These are phyloP conservation scores for Acheta domesticus DNA, from an alignment of 2,888 invertebrate species.

Conservation along the genomic window DNA sequence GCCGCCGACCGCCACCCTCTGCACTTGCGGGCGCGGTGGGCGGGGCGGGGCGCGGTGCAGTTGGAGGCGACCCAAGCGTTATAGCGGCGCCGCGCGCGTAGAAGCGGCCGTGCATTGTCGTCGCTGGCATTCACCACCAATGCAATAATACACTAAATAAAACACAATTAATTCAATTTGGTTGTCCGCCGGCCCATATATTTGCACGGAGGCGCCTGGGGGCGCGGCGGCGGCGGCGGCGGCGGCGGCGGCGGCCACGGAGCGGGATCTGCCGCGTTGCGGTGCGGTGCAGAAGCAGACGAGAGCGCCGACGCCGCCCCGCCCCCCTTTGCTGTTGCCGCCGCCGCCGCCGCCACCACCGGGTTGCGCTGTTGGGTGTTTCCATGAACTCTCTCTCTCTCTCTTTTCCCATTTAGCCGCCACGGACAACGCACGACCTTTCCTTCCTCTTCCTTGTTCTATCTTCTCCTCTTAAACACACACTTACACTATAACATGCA, in stretches of 20 bases:
- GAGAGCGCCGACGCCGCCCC: not conserved
- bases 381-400: too few relatives aligned
- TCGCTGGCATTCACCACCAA: conserved; percentile 25
- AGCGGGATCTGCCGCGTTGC: not conserved
- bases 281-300: too few relatives aligned
- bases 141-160: conserved; percentile 38
- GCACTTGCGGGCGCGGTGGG: not conserved
- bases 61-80: not conserved
- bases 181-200: conserved; percentile 19
- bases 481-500: too few relatives aligned
- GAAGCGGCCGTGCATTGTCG: not conserved
- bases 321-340: not conserved
- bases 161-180: conserved; percentile 39
- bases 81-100: not conserved
- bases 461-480: too few relatives aligned
- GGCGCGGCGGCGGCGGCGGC: not conserved
- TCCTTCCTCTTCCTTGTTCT: too few relatives aligned
- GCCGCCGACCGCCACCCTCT: too few relatives aligned
- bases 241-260: not conserved
- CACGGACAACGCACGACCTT: too few relatives aligned
- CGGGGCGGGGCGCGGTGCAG: not conserved
- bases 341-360: too few relatives aligned
- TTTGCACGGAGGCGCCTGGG: not conserved
- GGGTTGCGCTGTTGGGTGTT: too few relatives aligned
- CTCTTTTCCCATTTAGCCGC: too few relatives aligned